phyloP scores from a whole-genome alignment of 2,797 vertebrate species.

The Prionace glauca region DNA sequence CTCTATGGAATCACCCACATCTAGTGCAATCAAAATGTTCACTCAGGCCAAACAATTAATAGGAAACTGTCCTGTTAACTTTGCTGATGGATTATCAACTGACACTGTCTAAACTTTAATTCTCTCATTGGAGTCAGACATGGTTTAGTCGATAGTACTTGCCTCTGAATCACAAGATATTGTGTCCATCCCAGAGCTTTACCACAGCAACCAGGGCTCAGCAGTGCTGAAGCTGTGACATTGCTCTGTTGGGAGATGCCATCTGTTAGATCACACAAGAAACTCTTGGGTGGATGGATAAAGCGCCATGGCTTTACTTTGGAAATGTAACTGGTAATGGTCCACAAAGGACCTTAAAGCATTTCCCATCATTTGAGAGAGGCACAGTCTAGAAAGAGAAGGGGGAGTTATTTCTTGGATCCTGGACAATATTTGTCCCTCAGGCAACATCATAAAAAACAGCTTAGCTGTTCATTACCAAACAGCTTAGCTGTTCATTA shows the following conservation, averaged over 20 bases:
- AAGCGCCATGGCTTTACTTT: too few relatives aligned
- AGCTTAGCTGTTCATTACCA: too few relatives aligned
- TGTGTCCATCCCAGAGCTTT: neutral
- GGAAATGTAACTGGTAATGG: neutral
- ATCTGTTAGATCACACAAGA: neutral
- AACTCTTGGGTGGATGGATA: neutral
- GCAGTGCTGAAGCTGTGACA: too few relatives aligned
- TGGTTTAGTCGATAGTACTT: neutral
- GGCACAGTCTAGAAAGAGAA: neutral
- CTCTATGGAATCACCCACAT: too few relatives aligned
- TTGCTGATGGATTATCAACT: neutral
- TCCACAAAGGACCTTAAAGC: too few relatives aligned
- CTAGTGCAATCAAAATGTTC: neutral
- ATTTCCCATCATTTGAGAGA: neutral
- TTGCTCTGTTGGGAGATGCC: neutral
- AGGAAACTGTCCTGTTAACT: neutral
- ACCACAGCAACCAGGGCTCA: neutral
- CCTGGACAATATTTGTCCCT: neutral
- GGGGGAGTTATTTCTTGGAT: neutral
- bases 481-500: neutral
- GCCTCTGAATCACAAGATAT: neutral
- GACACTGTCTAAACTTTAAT: neutral
- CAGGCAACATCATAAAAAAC: neutral
- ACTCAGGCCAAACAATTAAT: neutral
- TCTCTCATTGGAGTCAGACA: neutral